These are phyloP conservation scores for Hyles vespertilio DNA, from an alignment of 1,140 invertebrate genomes.

Conservation along the genomic window DNA sequence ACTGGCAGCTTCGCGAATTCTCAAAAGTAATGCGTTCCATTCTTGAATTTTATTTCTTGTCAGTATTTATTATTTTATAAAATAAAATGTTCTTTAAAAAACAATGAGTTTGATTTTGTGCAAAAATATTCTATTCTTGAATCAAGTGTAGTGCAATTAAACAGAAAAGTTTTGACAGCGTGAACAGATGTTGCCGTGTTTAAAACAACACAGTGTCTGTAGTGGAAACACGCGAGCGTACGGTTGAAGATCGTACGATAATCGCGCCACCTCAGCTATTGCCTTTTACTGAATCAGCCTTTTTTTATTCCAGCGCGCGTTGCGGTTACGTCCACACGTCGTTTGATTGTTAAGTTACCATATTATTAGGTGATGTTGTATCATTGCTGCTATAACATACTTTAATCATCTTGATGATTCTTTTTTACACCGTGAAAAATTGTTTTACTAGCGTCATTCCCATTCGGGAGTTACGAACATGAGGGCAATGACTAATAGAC, in stretches of 20 bases:
- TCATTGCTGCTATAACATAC: constrained; percentile 1
- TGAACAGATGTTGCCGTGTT: background rate
- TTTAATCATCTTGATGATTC: background rate
- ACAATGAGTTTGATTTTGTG: too few relatives aligned
- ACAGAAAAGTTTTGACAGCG: background rate
- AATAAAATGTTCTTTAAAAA: too few relatives aligned
- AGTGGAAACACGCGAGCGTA: constrained; percentile 34
- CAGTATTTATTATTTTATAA: too few relatives aligned
- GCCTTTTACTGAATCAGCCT: constrained; percentile 27
- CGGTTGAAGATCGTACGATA: constrained; percentile 47
- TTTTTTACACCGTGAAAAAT: background rate
- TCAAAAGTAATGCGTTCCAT: too few relatives aligned
- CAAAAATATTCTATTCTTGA: too few relatives aligned
- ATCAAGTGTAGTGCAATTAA: background rate
- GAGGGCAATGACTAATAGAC: too few relatives aligned
- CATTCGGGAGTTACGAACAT: too few relatives aligned
- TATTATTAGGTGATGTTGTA: constrained; percentile 5
- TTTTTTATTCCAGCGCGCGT: constrained; percentile 16
- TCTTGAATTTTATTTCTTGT: too few relatives aligned
- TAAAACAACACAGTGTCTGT: constrained; percentile 27
- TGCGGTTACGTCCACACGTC: constrained; percentile 10
- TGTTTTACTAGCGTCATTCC: background rate
- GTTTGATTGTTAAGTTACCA: constrained; percentile 5
- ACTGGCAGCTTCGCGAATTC: too few relatives aligned
- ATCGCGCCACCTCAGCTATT: constrained; percentile 43